A percentile compares a stretch with the other conserved stretches of the same genome.
Conservation (phyloP, 2,888 invertebrate genomes). For the Sericinus montela region DNA sequence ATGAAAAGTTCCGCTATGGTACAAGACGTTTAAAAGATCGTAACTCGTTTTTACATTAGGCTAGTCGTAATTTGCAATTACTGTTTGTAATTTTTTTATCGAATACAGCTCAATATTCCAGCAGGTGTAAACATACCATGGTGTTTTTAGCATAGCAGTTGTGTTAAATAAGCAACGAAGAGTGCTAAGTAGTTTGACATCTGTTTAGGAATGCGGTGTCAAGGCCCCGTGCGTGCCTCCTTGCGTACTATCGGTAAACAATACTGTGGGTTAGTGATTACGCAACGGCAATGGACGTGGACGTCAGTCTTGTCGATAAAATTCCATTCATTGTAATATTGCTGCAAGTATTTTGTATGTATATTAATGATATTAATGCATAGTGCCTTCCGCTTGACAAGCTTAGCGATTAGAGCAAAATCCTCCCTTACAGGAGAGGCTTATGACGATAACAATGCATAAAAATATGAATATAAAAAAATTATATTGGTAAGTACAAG, state of each 20-base stretch:
- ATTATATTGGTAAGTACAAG: too few species aligned
- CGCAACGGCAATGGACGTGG: conserved; percentile 7
- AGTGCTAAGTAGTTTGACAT: conserved; percentile 64
- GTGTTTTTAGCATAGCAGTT: conserved; percentile 22
- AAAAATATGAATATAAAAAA: too few species aligned
- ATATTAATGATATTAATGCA: too few species aligned
- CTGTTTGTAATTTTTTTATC: not conserved
- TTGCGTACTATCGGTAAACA: conserved; percentile 53
- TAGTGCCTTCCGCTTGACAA: not conserved
- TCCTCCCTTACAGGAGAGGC: not conserved
- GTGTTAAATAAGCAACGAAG: conserved; percentile 30
- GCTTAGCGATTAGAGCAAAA: not conserved
- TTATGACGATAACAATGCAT: too few species aligned
- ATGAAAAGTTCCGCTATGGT: too few species aligned
- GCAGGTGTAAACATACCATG: conserved; percentile 2
- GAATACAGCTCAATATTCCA: not conserved
- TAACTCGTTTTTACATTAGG: too few species aligned
- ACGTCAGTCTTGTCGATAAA: not conserved
- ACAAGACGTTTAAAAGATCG: too few species aligned
- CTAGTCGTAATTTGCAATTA: too few species aligned
- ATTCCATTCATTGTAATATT: too few species aligned
- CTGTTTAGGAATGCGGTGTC: conserved; percentile 64
- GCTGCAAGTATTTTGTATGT: too few species aligned
- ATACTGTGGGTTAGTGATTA: conserved; percentile 34
- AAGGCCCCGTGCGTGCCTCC: conserved; percentile 45